These are phyloP conservation scores for Asbolus verrucosus DNA, from an alignment of 1,140 invertebrate species.

Conservation along the genomic window DNA sequence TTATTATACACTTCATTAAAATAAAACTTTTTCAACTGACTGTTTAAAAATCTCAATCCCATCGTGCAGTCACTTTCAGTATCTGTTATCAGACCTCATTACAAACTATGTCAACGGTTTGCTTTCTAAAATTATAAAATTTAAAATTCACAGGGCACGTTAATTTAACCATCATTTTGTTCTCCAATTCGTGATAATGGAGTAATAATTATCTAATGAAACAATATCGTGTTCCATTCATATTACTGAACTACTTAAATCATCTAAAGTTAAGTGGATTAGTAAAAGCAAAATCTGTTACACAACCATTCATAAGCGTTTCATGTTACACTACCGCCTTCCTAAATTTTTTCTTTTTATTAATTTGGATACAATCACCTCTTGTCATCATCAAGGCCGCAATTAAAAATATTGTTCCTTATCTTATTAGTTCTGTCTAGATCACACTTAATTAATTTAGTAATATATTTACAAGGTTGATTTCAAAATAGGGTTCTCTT, in stretches of 20 bases:
- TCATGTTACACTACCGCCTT: background rate
- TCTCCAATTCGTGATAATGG: no score
- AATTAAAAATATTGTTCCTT: no score
- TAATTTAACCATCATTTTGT: background rate
- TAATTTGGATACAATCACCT: background rate
- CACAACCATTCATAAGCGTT: background rate
- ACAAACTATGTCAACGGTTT: conserved; percentile 33
- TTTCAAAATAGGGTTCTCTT: conserved; percentile 9
- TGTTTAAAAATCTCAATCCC: no score
- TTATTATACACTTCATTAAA: no score
- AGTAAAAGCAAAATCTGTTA: no score
- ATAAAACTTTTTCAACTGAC: no score
- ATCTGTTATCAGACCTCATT: background rate
- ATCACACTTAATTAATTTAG: conserved; percentile 25
- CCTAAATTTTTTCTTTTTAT: background rate
- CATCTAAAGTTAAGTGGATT: no score
- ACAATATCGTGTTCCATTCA: no score
- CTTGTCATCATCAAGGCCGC: background rate
- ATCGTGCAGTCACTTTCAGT: background rate
- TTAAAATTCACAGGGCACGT: background rate
- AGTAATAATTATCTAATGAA: no score
- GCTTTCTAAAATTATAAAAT: conserved; percentile 13
- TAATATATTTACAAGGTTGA: conserved; percentile 8
- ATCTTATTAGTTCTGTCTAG: background rate
- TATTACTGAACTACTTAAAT: no score